Evolutionary conservation across 2,113 vertebrate genomes (phyloP).

Genomic region (Echinops telfairi): DNA sequence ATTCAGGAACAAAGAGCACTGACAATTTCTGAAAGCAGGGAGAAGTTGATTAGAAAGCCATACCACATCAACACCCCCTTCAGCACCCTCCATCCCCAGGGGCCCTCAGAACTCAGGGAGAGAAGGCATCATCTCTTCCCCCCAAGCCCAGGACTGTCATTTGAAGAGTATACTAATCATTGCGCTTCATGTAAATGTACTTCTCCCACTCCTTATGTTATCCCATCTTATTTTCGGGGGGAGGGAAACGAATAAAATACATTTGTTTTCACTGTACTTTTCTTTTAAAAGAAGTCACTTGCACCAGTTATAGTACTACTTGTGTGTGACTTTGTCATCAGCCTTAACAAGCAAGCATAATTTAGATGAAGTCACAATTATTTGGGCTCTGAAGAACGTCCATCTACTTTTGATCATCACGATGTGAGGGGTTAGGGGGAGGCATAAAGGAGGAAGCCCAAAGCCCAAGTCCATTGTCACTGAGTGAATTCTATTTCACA

Average conservation of each 20-base stretch:
- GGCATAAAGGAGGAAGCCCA: not conserved
- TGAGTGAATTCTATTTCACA: not conserved
- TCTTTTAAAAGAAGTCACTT: not conserved
- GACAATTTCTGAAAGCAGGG: not conserved
- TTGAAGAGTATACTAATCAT: not conserved
- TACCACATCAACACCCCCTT: not conserved
- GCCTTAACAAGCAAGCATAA: too few relatives aligned
- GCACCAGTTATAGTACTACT: not conserved
- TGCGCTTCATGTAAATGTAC: slow-evolving; percentile 11
- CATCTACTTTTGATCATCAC: not conserved
- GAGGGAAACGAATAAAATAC: not conserved
- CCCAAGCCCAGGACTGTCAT: not conserved
- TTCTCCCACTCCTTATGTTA: not conserved
- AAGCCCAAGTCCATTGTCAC: not conserved
- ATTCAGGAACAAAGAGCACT: slow-evolving; percentile 46
- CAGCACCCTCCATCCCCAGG: not conserved
- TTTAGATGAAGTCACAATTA: too few relatives aligned
- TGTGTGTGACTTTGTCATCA: too few relatives aligned
- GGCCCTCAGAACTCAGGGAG: not conserved
- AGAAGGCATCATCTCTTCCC: not conserved
- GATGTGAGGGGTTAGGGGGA: not conserved
- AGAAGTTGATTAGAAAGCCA: slow-evolving; percentile 55
- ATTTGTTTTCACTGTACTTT: slow-evolving; percentile 15
- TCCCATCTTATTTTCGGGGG: not conserved
- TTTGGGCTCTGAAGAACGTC: not conserved